phyloP scores from a whole-genome alignment of 1,140 invertebrate species.

The Calephelis nemesis region DNA sequence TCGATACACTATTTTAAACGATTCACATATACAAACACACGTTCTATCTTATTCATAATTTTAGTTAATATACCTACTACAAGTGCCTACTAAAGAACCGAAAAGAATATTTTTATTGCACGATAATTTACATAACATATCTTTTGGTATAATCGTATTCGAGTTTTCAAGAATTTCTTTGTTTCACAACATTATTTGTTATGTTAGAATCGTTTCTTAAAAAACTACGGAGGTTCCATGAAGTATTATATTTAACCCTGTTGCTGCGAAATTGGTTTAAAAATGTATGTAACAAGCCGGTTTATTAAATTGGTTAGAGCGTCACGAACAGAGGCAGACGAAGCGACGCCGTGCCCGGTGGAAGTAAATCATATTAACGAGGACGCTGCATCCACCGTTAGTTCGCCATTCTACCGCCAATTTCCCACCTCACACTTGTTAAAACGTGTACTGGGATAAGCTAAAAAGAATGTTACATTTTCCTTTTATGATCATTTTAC shows the following conservation, averaged over 20 bases:
- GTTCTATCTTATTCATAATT: no score
- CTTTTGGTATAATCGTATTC: no score
- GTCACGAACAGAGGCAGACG: conserved; percentile 43
- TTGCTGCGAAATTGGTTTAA: conserved; percentile 15
- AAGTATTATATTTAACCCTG: background rate
- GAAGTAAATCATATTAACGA: conserved; percentile 73
- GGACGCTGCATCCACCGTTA: conserved; percentile 37
- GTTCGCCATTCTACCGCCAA: conserved; percentile 48
- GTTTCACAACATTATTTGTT: no score
- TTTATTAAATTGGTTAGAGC: conserved; percentile 65
- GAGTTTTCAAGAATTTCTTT: no score
- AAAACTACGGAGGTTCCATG: background rate
- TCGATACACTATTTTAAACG: no score
- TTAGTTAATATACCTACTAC: no score
- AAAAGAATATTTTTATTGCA: no score
- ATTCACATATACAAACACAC: no score
- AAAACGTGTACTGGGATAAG: conserved; percentile 39
- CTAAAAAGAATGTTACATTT: conserved; percentile 25
- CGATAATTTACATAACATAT: no score
- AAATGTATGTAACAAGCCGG: conserved; percentile 41
- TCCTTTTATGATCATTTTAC: background rate
- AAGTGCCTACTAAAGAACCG: no score
- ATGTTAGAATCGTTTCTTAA: no score
- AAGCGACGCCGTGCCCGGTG: conserved; percentile 35
- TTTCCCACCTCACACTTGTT: conserved; percentile 43